A percentile compares a stretch with the other conserved stretches of the same genome.
These are phyloP conservation scores for Platysternon megacephalum DNA, from an alignment of 2,113 vertebrate species.

Conservation along the genomic window DNA sequence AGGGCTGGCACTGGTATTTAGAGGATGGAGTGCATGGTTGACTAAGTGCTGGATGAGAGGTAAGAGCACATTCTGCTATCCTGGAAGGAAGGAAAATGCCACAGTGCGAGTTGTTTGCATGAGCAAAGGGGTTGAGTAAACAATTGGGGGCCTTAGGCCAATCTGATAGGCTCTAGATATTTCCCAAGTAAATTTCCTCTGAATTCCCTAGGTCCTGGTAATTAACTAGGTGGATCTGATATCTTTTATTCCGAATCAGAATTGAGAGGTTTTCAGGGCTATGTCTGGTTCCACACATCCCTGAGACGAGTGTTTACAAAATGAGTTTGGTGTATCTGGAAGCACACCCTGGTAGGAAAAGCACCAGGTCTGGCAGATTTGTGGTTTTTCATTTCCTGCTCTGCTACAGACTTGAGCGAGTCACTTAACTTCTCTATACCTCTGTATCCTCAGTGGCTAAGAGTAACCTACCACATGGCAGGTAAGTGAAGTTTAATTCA, in stretches of 20 bases:
- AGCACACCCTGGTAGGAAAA: background rate
- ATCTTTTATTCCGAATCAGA: constrained; percentile 12
- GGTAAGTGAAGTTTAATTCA: background rate
- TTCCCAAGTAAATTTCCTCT: constrained; percentile 47
- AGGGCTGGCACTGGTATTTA: background rate
- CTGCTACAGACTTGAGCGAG: background rate
- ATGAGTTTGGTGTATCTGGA: background rate
- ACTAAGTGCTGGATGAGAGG: constrained; percentile 18
- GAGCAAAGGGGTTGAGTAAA: constrained; percentile 22
- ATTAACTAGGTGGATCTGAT: constrained; percentile 28
- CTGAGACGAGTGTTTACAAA: background rate
- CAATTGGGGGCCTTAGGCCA: background rate
- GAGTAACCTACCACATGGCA: background rate
- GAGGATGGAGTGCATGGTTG: background rate
- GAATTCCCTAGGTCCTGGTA: constrained; percentile 55
- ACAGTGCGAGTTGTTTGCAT: constrained; percentile 43
- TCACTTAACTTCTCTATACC: background rate
- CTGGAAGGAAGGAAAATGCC: constrained; percentile 33
- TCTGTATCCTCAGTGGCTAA: background rate
- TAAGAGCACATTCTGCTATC: background rate
- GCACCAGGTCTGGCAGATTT: background rate
- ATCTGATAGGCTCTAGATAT: constrained; percentile 42
- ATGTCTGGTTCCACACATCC: background rate
- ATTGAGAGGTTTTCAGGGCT: background rate
- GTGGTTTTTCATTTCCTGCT: background rate